Evolutionary conservation across 1,140 invertebrate genomes (phyloP).

Genomic region (Atopsyche davidsoni): DNA sequence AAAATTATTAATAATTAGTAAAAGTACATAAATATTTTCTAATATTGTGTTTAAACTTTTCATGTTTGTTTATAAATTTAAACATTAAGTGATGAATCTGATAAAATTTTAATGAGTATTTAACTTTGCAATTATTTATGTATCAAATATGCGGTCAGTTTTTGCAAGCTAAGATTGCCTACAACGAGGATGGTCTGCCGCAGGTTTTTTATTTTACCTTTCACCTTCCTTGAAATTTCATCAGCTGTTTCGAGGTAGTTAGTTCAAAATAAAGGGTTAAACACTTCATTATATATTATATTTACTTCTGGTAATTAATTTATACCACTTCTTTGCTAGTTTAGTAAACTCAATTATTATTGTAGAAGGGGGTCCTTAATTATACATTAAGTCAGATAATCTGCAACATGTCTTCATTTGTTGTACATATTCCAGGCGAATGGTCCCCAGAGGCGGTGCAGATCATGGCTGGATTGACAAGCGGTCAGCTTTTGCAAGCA

Average conservation of each 20-base stretch:
- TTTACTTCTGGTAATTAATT: too few relatives aligned
- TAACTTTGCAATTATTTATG: too few relatives aligned
- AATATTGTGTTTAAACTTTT: conserved; percentile 12
- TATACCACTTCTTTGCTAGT: too few relatives aligned
- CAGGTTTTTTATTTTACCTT: conserved; percentile 73
- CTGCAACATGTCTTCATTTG: conserved; percentile 20
- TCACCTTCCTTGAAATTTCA: too few relatives aligned
- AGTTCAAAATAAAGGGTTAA: too few relatives aligned
- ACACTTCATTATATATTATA: too few relatives aligned
- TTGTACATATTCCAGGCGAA: conserved; percentile 34
- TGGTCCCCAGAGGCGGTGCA: conserved; percentile 72
- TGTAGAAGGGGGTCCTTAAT: too few relatives aligned
- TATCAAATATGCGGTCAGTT: conserved; percentile 72
- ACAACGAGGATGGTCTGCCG: conserved; percentile 68
- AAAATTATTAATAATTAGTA: conserved; percentile 5
- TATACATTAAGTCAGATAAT: too few relatives aligned
- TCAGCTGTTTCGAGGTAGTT: too few relatives aligned
- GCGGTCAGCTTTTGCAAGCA: conserved; percentile 75
- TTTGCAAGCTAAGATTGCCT: conserved; percentile 79
- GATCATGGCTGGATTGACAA: conserved; percentile 69
- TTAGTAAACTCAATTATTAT: too few relatives aligned
- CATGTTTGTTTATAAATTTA: conserved; percentile 12
- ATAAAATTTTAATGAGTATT: too few relatives aligned
- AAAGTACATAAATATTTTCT: conserved; percentile 7
- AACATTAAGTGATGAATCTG: too few relatives aligned